Conservation (phyloP, 2,888 invertebrate genomes). For the Tupiocoris notatus region DNA sequence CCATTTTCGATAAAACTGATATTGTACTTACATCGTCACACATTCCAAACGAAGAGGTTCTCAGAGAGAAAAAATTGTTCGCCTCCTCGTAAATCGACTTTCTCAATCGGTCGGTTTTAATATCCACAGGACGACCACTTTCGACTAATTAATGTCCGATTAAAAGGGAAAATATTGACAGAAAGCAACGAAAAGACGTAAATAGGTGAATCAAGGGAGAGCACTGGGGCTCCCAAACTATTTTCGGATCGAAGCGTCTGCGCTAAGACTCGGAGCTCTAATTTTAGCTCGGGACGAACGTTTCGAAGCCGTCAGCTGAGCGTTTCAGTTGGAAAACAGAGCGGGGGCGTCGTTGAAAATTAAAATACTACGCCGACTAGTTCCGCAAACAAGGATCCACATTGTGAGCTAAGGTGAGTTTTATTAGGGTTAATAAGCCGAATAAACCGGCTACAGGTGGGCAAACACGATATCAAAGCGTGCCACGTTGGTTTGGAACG, state of each 20-base stretch:
- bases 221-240: constrained; percentile 36
- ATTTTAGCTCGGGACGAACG: neutral
- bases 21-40: constrained; percentile 34
- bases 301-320: neutral
- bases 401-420: no score
- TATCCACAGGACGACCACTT: no score
- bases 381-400: neutral
- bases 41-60: constrained; percentile 3
- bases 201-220: constrained; percentile 7
- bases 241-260: constrained; percentile 13
- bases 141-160: neutral
- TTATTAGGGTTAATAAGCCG: no score
- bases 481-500: no score
- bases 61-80: no score
- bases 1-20: neutral
- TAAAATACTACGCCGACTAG: neutral
- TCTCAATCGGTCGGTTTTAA: no score
- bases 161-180: neutral
- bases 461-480: no score
- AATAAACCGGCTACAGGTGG: no score
- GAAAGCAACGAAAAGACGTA: neutral
- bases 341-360: no score
- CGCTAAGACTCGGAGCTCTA: neutral
- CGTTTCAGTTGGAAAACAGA: neutral
- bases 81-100: no score